Evolutionary conservation across 2,888 invertebrate genomes (phyloP).

Genomic region (Spialia ferax): DNA sequence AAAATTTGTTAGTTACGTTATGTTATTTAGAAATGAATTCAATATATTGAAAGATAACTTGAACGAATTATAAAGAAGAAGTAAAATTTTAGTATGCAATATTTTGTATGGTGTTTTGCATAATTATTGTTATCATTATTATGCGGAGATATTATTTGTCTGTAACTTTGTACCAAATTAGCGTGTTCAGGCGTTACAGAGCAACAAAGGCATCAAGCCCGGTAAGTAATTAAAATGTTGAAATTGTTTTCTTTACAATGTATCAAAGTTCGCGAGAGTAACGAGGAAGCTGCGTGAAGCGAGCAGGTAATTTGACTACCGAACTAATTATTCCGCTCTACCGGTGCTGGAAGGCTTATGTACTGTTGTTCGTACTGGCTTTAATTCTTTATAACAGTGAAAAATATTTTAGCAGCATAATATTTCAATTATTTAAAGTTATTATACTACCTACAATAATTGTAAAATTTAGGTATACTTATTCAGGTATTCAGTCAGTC

Average conservation of each 20-base stretch:
- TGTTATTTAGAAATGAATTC: no score
- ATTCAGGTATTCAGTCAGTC: no score
- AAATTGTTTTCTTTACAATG: constrained; percentile 37
- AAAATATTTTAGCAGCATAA: background rate
- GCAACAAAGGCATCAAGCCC: constrained; percentile 28
- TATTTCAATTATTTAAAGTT: background rate
- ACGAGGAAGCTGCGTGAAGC: constrained; percentile 30
- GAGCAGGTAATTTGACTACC: constrained; percentile 34
- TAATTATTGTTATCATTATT: background rate
- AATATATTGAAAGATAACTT: no score
- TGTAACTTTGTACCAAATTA: background rate
- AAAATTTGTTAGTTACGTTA: no score
- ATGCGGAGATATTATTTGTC: background rate
- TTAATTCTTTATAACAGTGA: background rate
- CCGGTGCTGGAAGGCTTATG: background rate
- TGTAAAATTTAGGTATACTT: no score
- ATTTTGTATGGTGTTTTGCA: no score
- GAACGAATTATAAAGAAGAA: no score
- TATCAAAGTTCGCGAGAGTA: constrained; percentile 36
- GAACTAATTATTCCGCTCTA: constrained; percentile 30
- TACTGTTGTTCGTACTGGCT: background rate
- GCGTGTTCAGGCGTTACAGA: constrained; percentile 2
- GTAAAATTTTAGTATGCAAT: no score
- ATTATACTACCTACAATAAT: no score
- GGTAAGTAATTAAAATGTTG: constrained; percentile 36